phyloP scores from a whole-genome alignment of 2,888 invertebrate species.

The Cotesia congregata region DNA sequence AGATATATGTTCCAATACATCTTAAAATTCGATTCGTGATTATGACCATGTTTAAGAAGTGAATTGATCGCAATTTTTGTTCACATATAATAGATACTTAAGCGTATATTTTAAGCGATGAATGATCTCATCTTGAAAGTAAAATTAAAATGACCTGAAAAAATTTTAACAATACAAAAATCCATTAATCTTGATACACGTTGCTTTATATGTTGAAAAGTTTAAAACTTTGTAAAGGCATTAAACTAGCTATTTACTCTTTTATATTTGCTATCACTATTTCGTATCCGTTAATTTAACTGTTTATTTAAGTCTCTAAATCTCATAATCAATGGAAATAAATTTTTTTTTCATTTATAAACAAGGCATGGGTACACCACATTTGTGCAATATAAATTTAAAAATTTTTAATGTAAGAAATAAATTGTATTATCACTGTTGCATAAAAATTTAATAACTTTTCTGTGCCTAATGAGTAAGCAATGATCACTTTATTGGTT shows the following conservation, averaged over 20 bases:
- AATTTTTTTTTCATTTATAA: no score
- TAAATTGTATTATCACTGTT: no score
- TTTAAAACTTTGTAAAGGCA: slow-evolving; percentile 21
- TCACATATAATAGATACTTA: slow-evolving; percentile 35
- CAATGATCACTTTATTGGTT: no score
- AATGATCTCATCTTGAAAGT: slow-evolving; percentile 67
- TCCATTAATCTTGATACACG: slow-evolving; percentile 69
- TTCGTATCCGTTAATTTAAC: neutral
- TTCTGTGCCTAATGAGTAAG: no score
- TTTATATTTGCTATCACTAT: slow-evolving; percentile 47
- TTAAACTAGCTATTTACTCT: slow-evolving; percentile 65
- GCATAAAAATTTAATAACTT: no score
- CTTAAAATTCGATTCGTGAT: slow-evolving; percentile 61
- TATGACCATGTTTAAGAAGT: slow-evolving; percentile 60
- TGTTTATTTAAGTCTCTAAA: neutral
- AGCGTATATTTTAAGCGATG: slow-evolving; percentile 69
- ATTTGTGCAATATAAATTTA: no score
- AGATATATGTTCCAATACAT: slow-evolving; percentile 25
- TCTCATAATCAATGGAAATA: no score
- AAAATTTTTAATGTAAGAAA: no score
- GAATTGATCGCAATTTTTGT: slow-evolving; percentile 65
- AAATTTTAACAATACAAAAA: slow-evolving; percentile 69
- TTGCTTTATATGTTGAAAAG: slow-evolving; percentile 48
- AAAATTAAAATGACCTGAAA: slow-evolving; percentile 68
- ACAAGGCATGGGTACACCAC: no score